A percentile compares a stretch with the other conserved stretches of the same genome.
phyloP scores from a whole-genome alignment of 92 coral and sea anemone genomes.

The Nematostella vectensis region DNA sequence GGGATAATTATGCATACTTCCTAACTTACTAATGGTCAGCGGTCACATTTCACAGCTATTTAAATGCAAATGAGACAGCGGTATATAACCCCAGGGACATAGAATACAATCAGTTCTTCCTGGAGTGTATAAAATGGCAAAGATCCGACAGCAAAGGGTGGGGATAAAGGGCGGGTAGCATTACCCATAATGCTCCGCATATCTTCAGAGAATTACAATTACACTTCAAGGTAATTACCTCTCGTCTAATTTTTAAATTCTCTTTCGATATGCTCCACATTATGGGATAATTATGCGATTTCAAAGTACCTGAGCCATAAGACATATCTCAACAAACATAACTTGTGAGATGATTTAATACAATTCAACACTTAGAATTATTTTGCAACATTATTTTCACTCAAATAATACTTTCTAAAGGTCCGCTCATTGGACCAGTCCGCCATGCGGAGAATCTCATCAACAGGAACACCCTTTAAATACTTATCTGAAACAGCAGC shows the following conservation, averaged over 20 bases:
- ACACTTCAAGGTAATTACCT: too few species aligned
- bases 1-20: constrained; percentile 16
- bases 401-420: constrained; percentile 4
- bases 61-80: too few species aligned
- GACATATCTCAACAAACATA: not conserved
- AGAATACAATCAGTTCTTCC: constrained; percentile 7
- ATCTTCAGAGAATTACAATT: constrained; percentile 3
- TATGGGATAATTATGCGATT: too few species aligned
- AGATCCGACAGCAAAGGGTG: not conserved
- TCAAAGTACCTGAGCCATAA: constrained; percentile 1
- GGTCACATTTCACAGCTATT: constrained; percentile 9
- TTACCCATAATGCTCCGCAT: not conserved
- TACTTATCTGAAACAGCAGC: constrained; percentile 18
- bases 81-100: too few species aligned
- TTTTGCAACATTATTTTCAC: not conserved
- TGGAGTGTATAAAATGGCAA: constrained; percentile 8
- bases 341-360: not conserved
- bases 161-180: not conserved
- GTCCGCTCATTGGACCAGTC: constrained; percentile 22
- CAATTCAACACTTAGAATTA: too few species aligned
- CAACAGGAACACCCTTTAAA: constrained; percentile 21
- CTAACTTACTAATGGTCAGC: constrained; percentile 7
- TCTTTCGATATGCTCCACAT: too few species aligned
- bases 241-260: too few species aligned
- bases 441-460: constrained; percentile 21